These are phyloP conservation scores for Brachionus koreanus DNA, from an alignment of 1,140 invertebrate species.

Conservation along the genomic window DNA sequence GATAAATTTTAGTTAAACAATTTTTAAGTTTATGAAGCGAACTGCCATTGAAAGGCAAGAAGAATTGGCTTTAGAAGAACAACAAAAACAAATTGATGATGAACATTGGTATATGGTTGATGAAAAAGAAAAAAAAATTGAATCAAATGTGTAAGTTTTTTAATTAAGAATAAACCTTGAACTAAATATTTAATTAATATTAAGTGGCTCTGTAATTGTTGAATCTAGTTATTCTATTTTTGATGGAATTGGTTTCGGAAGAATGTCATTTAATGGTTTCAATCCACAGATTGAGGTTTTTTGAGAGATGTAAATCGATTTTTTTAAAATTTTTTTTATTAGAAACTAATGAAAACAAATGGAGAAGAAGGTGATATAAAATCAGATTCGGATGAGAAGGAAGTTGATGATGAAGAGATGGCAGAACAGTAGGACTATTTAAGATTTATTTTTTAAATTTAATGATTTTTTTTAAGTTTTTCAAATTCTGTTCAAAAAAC, in stretches of 20 bases:
- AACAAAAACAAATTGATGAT: constrained; percentile 15
- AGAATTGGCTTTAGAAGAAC: constrained; percentile 31
- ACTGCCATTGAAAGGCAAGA: constrained; percentile 22
- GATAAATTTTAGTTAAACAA: background rate
- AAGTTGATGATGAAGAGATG: constrained; percentile 37
- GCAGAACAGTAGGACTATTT: constrained; percentile 25
- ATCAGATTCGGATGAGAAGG: constrained; percentile 5
- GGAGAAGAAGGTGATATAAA: background rate
- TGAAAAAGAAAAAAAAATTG: background rate
- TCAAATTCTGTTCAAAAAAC: background rate
- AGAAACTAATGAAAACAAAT: constrained; percentile 27
- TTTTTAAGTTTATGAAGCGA: constrained; percentile 31
- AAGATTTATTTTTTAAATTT: background rate
- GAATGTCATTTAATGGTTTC: constrained; percentile 44
- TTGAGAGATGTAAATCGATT: background rate
- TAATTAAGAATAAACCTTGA: background rate
- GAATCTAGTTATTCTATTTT: constrained; percentile 34
- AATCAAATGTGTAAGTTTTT: background rate
- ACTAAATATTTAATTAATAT: background rate
- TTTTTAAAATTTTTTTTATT: background rate
- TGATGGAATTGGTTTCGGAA: constrained; percentile 4
- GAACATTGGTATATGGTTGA: constrained; percentile 38
- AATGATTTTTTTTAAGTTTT: background rate
- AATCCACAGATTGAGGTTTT: constrained; percentile 35
- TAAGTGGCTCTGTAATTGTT: constrained; percentile 17